Evolutionary conservation across 2,797 vertebrate genomes (phyloP), one percentile per base, ranked within the genome.

Genomic region (Sibirionetta formosa): DNA sequence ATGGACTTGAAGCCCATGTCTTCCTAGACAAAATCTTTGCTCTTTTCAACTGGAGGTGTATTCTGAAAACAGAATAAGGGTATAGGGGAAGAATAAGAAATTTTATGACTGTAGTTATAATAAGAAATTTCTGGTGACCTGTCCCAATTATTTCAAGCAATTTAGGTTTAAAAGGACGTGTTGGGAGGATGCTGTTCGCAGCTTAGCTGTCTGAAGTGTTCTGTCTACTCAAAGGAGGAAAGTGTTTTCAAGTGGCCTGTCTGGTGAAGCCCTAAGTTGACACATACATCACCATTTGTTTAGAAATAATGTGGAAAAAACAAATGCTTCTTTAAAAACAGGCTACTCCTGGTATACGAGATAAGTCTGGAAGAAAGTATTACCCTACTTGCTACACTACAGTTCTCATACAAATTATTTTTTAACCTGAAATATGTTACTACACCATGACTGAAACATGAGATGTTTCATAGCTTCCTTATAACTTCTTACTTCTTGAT

Each of bases 221-320:
- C 18, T 4, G 6, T 88, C 26, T 15, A 5, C 8, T 56, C 20
- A 4, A 33, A 86, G 16, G 31, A 64, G 64, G 12, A 71, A 44
- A 36, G 29, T 56, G 50, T 60, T 54, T 86, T 82, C 50, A 66
- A 29, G 24, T 77, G 46, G 9, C 6, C 2, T 26, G 66, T 17
- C 3, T 36, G 20, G 15, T 57, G 4, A 44, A 79, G 20, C 31
- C 15, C 4, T 38, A 56, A 81, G 27, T n/a, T 88, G 44, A 63
- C 2, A 1, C 18, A 0, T 53, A 16, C 1, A 2, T 60, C 84
- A 51, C 48, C 65, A 0, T 38, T 88, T 3, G 14, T 16, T 72
- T 88, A 35, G 6, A 66, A 93, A 48, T 5, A 50, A 5, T 9
- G 18, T 40, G 29, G 29, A 51, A 71, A 57, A 72, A 29, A 1